These are phyloP conservation scores for Crotalus viridis DNA, from an alignment of 2,113 vertebrate genomes.

Conservation along the genomic window DNA sequence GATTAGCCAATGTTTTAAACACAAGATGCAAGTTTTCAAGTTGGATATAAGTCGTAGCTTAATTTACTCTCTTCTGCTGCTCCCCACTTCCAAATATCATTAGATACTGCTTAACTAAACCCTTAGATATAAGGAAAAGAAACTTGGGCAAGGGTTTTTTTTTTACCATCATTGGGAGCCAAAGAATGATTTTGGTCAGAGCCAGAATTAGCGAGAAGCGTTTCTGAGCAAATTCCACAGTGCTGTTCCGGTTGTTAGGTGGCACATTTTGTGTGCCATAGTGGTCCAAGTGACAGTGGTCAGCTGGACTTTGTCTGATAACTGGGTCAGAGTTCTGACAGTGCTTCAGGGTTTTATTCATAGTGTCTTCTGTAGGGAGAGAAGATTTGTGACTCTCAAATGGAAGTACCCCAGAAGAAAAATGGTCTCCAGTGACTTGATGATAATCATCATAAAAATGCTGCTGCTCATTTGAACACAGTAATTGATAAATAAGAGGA, in stretches of 20 bases:
- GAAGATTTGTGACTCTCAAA: conserved; percentile 64
- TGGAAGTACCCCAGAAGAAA: conserved; percentile 67
- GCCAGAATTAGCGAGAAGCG: conserved; percentile 93
- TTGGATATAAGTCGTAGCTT: background rate
- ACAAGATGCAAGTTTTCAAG: background rate
- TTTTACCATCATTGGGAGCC: conserved; percentile 98
- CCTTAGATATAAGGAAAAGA: conserved; percentile 29
- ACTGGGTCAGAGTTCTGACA: conserved; percentile 45
- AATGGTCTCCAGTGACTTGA: conserved; percentile 65
- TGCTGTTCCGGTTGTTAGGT: conserved; percentile 59
- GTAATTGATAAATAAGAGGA: conserved; percentile 81
- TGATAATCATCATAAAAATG: conserved; percentile 66
- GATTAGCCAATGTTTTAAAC: background rate
- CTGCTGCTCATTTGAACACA: conserved; percentile 85
- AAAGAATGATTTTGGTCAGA: conserved; percentile 82
- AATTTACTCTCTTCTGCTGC: background rate
- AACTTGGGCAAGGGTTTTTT: conserved; percentile 2
- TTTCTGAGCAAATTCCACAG: conserved; percentile 84
- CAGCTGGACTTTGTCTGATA: conserved; percentile 33
- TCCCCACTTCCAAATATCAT: background rate
- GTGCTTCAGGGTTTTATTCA: conserved; percentile 68
- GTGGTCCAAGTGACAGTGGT: conserved; percentile 34
- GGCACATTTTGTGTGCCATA: background rate
- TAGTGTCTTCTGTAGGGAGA: conserved; percentile 69
- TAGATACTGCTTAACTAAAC: conserved; percentile 2